Base-by-base conservation (phyloP, 2,113 vertebrate genomes). In the Notarius lentiginosus region DNA sequence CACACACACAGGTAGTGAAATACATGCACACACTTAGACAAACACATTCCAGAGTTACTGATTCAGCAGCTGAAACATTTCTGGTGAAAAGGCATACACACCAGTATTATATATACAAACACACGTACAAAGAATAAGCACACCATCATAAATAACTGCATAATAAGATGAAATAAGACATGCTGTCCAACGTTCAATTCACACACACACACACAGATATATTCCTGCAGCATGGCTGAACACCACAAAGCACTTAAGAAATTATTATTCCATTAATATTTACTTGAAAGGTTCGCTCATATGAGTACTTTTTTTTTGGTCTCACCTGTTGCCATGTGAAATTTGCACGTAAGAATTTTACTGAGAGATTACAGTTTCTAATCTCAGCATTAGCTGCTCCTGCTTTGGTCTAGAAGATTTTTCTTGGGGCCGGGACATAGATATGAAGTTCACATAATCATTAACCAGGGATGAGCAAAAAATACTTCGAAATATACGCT, bases 21-120 rank as follows among this genome's bases (percentile, higher is more conserved):
- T 81, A 82, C 63, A 68, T 47, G 27, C 76, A 79, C 79, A 82
- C 49, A 82, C 47, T 66, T 80, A 79, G 72, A 83, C 18, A 81
- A 75, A 79, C 79, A 84, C 60, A 55, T 87, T 90, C 79, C 79
- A 90, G 89, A 92, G 88, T 66, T 85, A 90, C 92, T 89, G 92
- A 92, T 90, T 92, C 92, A 92, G 92, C 92, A 91, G 80, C 87
- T 66, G 61, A 63, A 86, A 27, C 49, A 47, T 58, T 77, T 85
- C 56, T 66, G 77, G 63, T 53, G 55, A 63, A 84, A 81, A 41
- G 82, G 41, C 75, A 86, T 51, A 81, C 75, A 87, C 65, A 81
- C 17, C 77, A 58, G 27, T 22, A 79, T 79, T 79, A 60, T 55
- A 47, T 10, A 49, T 49, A 70, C 66, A 75, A 79, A 81, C 61